Percentiles rank a stretch among this genome's conserved stretches.
Evolutionary conservation across 2,113 vertebrate species (phyloP).

Genomic region (Spea multiplicata): DNA sequence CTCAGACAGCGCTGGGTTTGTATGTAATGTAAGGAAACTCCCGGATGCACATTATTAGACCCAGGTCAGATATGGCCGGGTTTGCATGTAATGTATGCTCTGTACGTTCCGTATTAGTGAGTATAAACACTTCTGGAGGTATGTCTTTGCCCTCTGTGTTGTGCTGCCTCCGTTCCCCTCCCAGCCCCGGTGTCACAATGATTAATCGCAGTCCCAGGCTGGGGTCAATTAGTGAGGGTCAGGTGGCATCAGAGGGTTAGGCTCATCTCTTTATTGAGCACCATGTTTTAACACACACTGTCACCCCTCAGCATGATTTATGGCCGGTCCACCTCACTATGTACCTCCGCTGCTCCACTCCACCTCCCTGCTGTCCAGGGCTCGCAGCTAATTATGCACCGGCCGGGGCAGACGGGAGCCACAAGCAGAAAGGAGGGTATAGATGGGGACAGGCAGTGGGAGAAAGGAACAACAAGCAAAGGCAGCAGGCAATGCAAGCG

Average conservation of each 20-base stretch:
- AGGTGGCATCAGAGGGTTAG: constrained; percentile 46
- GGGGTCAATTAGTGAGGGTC: constrained; percentile 47
- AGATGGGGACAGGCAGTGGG: background rate
- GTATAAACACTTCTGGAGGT: background rate
- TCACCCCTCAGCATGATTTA: constrained; percentile 46
- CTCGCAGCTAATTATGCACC: constrained; percentile 40
- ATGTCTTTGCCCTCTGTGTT: background rate
- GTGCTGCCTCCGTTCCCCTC: constrained; percentile 16
- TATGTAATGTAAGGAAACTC: background rate
- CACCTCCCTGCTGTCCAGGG: constrained; percentile 32
- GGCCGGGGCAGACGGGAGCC: constrained; percentile 4
- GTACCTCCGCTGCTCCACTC: constrained; percentile 27
- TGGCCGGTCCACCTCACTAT: constrained; percentile 27
- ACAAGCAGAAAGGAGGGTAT: background rate
- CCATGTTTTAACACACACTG: constrained; percentile 46
- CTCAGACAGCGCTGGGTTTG: background rate
- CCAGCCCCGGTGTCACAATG: constrained; percentile 42
- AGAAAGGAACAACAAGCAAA: background rate
- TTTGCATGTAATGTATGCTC: background rate
- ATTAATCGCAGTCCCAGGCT: constrained; percentile 41
- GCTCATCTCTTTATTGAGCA: constrained; percentile 49
- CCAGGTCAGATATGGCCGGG: background rate
- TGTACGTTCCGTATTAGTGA: too few species aligned
- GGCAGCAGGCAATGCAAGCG: background rate
- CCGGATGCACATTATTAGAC: background rate